These are phyloP conservation scores for Calyptomena viridis DNA, from an alignment of 2,113 vertebrate species.

Conservation along the genomic window DNA sequence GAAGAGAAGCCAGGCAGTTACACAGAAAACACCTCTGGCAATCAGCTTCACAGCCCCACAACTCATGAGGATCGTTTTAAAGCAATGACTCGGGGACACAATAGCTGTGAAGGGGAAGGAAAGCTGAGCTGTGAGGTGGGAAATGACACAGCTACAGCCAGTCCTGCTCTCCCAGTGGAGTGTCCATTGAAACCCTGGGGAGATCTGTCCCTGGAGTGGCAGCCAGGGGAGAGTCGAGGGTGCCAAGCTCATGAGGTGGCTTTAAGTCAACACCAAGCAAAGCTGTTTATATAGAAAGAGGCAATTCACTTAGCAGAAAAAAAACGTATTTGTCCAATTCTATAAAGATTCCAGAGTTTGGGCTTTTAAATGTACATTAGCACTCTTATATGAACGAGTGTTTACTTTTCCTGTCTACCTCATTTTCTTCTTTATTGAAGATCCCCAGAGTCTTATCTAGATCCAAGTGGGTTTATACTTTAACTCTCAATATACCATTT, in stretches of 20 bases:
- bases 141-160: background rate
- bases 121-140: background rate
- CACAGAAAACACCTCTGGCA: background rate
- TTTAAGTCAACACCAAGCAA: background rate
- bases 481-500: background rate
- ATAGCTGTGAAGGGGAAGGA: background rate
- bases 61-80: background rate
- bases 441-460: background rate
- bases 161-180: background rate
- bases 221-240: background rate
- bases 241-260: background rate
- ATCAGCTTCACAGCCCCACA: background rate
- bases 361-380: background rate
- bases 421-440: background rate
- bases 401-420: slow-evolving; percentile 10
- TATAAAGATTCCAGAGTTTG: background rate
- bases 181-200: accelerated
- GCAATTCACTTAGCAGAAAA: background rate
- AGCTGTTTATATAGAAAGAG: background rate
- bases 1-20: background rate
- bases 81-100: accelerated
- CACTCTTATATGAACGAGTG: background rate
- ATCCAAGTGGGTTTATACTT: background rate
- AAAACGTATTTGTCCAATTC: background rate
- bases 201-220: background rate